Conservation (phyloP, 2,888 invertebrate genomes). For the Caradrina clavipalpis region DNA sequence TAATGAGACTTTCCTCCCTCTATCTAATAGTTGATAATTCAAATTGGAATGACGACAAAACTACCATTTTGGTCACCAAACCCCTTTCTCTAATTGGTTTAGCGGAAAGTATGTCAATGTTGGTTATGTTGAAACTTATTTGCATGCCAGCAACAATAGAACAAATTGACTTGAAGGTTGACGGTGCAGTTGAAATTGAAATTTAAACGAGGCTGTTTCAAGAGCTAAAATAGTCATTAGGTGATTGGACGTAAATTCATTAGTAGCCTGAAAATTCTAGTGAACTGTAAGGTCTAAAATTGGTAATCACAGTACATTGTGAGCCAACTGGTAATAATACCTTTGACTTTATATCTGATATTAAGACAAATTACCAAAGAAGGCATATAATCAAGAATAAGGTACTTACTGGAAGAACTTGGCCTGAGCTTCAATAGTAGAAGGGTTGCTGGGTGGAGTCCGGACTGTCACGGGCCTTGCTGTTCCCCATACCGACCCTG, state of each 20-base stretch:
- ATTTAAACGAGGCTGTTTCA: conserved; percentile 53
- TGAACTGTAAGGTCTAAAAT: neutral
- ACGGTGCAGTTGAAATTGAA: conserved; percentile 53
- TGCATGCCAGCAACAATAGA: conserved; percentile 62
- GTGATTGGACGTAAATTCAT: conserved; percentile 7
- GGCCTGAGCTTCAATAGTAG: conserved; percentile 84
- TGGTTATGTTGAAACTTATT: conserved; percentile 52
- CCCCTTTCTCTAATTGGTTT: conserved; percentile 54
- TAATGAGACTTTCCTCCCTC: too few relatives aligned
- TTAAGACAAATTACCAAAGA: neutral
- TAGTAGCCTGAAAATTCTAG: neutral
- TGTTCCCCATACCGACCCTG: conserved; percentile 73
- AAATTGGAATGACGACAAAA: conserved; percentile 14
- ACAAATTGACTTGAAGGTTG: conserved; percentile 63
- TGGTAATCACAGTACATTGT: neutral
- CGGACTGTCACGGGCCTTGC: conserved; percentile 72
- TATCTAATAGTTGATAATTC: neutral
- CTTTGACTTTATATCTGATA: too few relatives aligned
- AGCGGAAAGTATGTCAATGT: conserved; percentile 53
- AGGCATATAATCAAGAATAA: neutral
- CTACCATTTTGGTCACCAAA: conserved; percentile 31
- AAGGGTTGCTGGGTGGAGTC: conserved; percentile 76
- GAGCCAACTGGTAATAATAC: too few relatives aligned
- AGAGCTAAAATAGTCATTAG: conserved; percentile 30
- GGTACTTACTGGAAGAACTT: conserved; percentile 89